A percentile compares a stretch with the other conserved stretches of the same genome.
Evolutionary conservation across 64 coral and sea anemone genomes (phyloP).

Genomic region (Stichodactyla helianthus): DNA sequence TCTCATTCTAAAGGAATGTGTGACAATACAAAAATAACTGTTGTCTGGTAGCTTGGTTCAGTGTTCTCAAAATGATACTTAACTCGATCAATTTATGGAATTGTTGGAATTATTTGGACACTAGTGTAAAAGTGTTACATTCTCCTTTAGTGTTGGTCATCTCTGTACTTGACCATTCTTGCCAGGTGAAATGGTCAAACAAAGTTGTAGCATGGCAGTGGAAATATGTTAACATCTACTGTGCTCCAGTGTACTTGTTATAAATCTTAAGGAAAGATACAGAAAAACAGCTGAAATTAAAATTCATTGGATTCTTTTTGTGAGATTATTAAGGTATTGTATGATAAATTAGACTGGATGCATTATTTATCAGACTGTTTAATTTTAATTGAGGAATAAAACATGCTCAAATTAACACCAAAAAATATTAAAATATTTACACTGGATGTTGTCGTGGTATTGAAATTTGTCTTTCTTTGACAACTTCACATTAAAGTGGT

Average conservation of each 20-base stretch:
- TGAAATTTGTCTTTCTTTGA: not conserved
- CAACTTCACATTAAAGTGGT: too few species aligned
- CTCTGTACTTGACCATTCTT: not conserved
- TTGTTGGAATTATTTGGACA: not conserved
- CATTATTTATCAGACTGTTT: conserved; percentile 20
- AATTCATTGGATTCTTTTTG: not conserved
- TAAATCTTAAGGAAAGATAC: too few species aligned
- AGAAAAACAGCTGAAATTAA: not conserved
- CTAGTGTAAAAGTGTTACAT: not conserved
- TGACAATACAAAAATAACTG: not conserved
- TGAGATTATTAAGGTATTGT: not conserved
- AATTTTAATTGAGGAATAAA: conserved; percentile 8
- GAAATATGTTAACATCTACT: too few species aligned
- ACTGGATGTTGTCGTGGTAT: not conserved
- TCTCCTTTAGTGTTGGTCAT: not conserved
- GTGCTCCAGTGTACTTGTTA: too few species aligned
- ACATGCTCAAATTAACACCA: conserved; percentile 8
- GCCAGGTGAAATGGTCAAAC: not conserved
- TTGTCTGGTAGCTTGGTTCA: not conserved
- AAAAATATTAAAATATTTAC: conserved; percentile 15
- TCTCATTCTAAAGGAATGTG: not conserved
- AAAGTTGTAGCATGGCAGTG: not conserved
- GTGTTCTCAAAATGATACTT: not conserved
- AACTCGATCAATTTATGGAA: conserved; percentile 1
- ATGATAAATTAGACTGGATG: conserved; percentile 12